Evolutionary conservation across 1,140 invertebrate genomes (phyloP), one percentile per base, ranked within the genome.

Genomic region (Camponotus pennsylvanicus): DNA sequence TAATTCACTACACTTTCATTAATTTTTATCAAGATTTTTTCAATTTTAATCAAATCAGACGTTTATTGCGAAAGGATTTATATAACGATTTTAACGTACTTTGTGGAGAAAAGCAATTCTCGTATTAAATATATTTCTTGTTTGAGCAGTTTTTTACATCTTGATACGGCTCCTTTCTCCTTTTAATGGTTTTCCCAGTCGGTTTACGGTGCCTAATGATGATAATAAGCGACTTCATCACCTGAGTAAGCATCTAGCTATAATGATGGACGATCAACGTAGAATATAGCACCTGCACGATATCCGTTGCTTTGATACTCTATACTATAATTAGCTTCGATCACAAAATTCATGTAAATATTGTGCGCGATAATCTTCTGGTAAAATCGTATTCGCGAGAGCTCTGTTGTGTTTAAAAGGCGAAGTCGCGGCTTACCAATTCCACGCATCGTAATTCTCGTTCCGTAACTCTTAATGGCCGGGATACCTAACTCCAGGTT

Each of bases 261-360:
- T 82, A 82, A 82, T 32, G 21, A 73, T 7, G 37, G 37, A 32
- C 52, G 40, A 71, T 80, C 15, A 80, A 45, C 52, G 52, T 82
- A 71, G 37, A 69, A 57, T 70, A 18, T 45, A 83, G 32, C 55
- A 75, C 57, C 40, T 83, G 55, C 55, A 57, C 69, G 55, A 75
- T 82, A 61, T 63, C 15, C 37, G 15, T 11, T 59, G 6, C 21
- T 18, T 42, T 34, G 63, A 67, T 40, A 67, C 52, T 73, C 40
- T 73, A 59, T 73, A 82, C 40, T 73, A 59, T 73, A 82, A 82
- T 73, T 71, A 73, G 40, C 18, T 18, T 27, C 45, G 7, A 27
- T 15, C 78, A 71, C 69, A 83, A 75, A 75, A 63, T 75, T 83
- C 57, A 75, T 75, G 69, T 83, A 83, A 83, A 83, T 83, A 73